Conservation (phyloP, 2,113 vertebrate genomes). For the Abramis brama region DNA sequence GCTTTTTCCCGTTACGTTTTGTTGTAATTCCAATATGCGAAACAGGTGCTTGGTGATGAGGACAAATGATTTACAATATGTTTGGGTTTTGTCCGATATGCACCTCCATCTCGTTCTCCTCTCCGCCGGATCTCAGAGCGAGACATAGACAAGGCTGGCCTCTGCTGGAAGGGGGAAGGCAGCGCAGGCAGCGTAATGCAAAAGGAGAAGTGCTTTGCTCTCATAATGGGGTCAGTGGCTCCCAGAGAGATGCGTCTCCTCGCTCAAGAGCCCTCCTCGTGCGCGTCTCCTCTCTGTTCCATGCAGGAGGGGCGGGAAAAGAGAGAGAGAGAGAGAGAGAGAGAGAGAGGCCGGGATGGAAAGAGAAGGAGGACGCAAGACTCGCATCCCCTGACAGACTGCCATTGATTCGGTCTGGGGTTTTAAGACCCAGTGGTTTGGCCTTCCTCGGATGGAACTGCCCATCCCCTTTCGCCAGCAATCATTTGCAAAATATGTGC, state of each 20-base stretch:
- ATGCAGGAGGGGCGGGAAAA: slow-evolving; percentile 43
- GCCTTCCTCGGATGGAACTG: slow-evolving; percentile 33
- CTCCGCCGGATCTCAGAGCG: background rate
- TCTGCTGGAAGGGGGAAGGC: slow-evolving; percentile 77
- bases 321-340: slow-evolving; percentile 46
- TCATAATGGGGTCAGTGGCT: slow-evolving; percentile 73
- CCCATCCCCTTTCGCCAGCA: slow-evolving; percentile 47
- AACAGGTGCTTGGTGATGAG: slow-evolving; percentile 43
- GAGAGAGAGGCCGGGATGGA: slow-evolving; percentile 19
- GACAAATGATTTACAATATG: slow-evolving; percentile 45
- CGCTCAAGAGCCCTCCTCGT: slow-evolving; percentile 58
- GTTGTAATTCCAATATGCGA: slow-evolving; percentile 26
- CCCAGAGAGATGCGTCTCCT: slow-evolving; percentile 62
- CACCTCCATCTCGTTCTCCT: slow-evolving; percentile 3
- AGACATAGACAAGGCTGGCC: slow-evolving; percentile 76
- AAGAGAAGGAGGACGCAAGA: slow-evolving; percentile 27
- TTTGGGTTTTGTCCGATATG: slow-evolving; percentile 33
- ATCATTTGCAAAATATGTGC: slow-evolving; percentile 67
- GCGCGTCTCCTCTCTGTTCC: slow-evolving; percentile 57
- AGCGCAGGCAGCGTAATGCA: slow-evolving; percentile 59
- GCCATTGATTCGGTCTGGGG: slow-evolving; percentile 44
- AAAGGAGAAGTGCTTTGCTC: slow-evolving; percentile 63
- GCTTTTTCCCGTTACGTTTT: slow-evolving; percentile 7
- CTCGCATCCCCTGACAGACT: slow-evolving; percentile 28
- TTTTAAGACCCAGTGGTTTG: slow-evolving; percentile 49